Base-by-base conservation (phyloP, 2,888 invertebrate genomes). In the Selenia dentaria region DNA sequence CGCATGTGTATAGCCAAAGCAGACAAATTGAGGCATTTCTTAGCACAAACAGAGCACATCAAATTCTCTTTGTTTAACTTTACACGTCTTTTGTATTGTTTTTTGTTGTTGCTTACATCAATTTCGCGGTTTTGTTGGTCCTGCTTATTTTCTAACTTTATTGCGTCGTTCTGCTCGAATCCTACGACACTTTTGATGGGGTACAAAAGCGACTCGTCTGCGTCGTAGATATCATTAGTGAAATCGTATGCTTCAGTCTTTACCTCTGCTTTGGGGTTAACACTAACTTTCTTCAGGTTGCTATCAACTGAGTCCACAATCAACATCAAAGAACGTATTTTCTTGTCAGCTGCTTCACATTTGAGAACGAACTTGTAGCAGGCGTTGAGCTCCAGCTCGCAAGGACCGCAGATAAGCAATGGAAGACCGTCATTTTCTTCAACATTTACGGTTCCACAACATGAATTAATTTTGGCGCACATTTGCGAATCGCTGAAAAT, bases 311-410 rank as follows among this genome's bases (percentile, higher is more conserved):
- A 20, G 20, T 13, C 11, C 8, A 6, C 13, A 2, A 26, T 0
- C 11, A 9, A 9, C 9, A 43, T 29, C 36, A 57, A 40, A n/a
- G 59, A 60, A 1, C 74, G 73, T 6, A 87, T 51, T 37, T 62
- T 72, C 40, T 60, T 70, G 27, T 87, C 84, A 1, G 81, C 61
- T 20, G 70, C 65, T 59, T 83, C 79, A 41, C 85, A 85, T 61
- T 75, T 79, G 1, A 70, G 40, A 10, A 82, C 49, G 58, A 87
- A 86, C 32, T 61, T 58, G 45, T 80, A 85, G 27, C 78, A 71
- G 1, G 49, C 25, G 3, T 61, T 37, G 1, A 87, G 64, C 28
- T 81, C 71, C 10, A 48, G 47, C 11, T 75, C 67, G 51, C 87
- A 87, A 6, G 13, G 29, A 2, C 33, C 33, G 49, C 88, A 88